Base-by-base conservation (phyloP, 2,888 invertebrate species). In the Drosophila suboccidentalis region DNA sequence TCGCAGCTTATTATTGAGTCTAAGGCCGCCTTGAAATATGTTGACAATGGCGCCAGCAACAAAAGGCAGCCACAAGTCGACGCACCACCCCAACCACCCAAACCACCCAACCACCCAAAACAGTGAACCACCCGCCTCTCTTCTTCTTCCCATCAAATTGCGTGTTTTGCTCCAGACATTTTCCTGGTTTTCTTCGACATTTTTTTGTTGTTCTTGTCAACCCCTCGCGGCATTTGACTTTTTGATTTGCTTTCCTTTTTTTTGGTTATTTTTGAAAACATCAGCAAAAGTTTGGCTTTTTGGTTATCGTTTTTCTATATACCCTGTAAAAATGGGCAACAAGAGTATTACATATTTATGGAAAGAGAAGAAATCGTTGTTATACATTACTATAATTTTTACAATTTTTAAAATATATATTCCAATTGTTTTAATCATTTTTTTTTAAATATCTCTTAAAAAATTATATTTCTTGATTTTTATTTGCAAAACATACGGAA, bases 1-100 rank as follows among this genome's bases (percentile, higher is more conserved):
- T 72, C 73, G 51, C 72, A 71, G 76, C 85, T 87, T 85, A 84
- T 87, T 85, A 85, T 87, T 84, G 85, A 81, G 89, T 84, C 89
- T 70, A 58, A 49, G 70, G 57, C 71, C 65, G 79, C 74, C 17
- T 75, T 86, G 87, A 87, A 87, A 89, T 87, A 87, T 87, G 86
- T 87, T 90, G 86, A 87, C 86, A 87, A 83, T 86, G 86, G 86
- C 86, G 86, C 86, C 86, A 83, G 57, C 67, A 87, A 85, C 85
- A 83, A 87, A 79, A 57, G 60, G 49, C 63, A 36, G 58, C 71
- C 39, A 36, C 44, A 43, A 77, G 64, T 47, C 55, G 59, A 39
- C 43, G 36, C 26, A 49, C 43, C 53, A 29, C 15, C 43, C 15
- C 19, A 26, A 26, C 53, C 19, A 13, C 43, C 15, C 19, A 26